Evolutionary conservation across 2,797 vertebrate genomes (phyloP), one percentile per base, ranked within the genome.

Genomic region (Rhabdomys pumilio): DNA sequence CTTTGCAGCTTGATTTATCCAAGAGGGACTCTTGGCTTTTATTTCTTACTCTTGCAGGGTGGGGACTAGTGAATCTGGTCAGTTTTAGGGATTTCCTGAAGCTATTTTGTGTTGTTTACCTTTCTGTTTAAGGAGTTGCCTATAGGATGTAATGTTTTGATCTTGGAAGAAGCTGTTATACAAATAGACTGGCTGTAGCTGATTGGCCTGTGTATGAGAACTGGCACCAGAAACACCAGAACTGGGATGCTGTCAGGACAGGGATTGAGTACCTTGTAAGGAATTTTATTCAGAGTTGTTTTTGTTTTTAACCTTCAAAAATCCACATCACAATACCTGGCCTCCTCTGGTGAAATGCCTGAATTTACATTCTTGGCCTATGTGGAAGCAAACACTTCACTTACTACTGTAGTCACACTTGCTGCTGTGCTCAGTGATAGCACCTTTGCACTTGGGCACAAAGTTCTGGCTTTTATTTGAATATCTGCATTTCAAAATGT

Each of bases 221-320:
- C 22, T 55, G 44, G 20, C 7, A 8, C 9, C 26, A 85, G n/a
- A 20, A 55, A 75, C 47, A 26, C 31, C 0, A 8, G 41, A 31
- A 26, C 53, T 44, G 3, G 24, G 53, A 34, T 2, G 22, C 77
- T 75, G 2, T 72, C 61, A 20, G 8, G 22, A 22, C 22, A 24
- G 76, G 59, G 20, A 1, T 3, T 50, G 41, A 31, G 57, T 61
- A 22, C n/a, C 44, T 80, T n/a, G 7, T 38, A 55, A 76, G 88
- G 89, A n/a, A 22, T 53, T 93, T 90, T 53, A 44, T 73, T 87
- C 3, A 67, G 72, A 75, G 47, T 13, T 72, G 53, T 47, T 57
- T 19, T 29, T 84, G 88, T 82, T 92, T 38, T 22, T 22, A 50
- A 95, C 76, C 76, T 38, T 93, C n/a, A 63, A 57, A 93, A 89